Evolutionary conservation across 2,113 vertebrate species (phyloP).

Genomic region (Laticauda colubrina): DNA sequence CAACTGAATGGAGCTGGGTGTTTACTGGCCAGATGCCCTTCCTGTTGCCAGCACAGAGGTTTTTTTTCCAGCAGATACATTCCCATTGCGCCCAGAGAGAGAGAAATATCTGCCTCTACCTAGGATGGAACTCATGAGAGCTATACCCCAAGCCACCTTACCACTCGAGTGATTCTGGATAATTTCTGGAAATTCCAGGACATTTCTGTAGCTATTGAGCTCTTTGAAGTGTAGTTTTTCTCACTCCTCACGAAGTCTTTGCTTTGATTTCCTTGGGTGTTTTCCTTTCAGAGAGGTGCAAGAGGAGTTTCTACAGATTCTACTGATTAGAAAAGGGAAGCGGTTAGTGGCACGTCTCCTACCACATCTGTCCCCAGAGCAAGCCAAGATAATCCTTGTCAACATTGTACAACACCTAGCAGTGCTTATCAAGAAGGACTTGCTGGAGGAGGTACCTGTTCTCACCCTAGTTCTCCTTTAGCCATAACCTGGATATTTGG

Average conservation of each 20-base stretch:
- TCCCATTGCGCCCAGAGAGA: too few relatives aligned
- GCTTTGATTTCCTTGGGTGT: background rate
- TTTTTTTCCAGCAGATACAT: too few relatives aligned
- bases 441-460: conserved; percentile 77
- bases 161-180: background rate
- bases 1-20: too few relatives aligned
- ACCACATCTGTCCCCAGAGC: conserved; percentile 76
- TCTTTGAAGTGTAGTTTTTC: background rate
- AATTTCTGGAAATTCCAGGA: background rate
- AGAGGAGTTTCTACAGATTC: conserved; percentile 84
- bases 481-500: background rate
- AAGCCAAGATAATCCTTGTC: conserved; percentile 70
- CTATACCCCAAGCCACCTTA: too few relatives aligned
- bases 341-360: conserved; percentile 80
- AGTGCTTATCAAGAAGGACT: conserved; percentile 80
- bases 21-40: too few relatives aligned
- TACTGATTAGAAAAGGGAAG: conserved; percentile 88
- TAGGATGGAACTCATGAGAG: too few relatives aligned
- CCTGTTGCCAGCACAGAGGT: too few relatives aligned
- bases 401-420: conserved; percentile 78
- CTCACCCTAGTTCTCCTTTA: background rate
- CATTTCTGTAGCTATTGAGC: background rate
- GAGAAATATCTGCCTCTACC: too few relatives aligned
- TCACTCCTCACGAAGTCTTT: background rate
- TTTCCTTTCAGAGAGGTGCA: conserved; percentile 27